These are phyloP conservation scores for Anhinga anhinga DNA, from an alignment of 2,113 vertebrate species.

Conservation along the genomic window DNA sequence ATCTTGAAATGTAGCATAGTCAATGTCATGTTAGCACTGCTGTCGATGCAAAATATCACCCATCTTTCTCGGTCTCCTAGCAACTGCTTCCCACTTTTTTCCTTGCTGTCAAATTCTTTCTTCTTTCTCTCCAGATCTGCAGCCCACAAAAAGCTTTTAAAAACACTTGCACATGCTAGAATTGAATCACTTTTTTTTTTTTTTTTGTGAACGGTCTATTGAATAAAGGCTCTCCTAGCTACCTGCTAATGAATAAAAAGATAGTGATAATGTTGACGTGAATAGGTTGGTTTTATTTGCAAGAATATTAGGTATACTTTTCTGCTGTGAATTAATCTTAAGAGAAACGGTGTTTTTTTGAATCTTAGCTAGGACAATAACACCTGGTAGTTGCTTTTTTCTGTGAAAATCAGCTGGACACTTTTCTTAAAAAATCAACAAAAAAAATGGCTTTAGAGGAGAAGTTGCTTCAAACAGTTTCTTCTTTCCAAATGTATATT, in stretches of 20 bases:
- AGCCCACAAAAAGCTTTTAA: conserved; percentile 9
- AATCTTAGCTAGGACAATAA: not conserved
- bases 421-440: not conserved
- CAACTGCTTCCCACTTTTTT: conserved; percentile 44
- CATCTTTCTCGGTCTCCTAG: conserved; percentile 16
- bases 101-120: conserved; percentile 25
- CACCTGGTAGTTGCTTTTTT: not conserved
- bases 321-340: not conserved
- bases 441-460: not conserved
- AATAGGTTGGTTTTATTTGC: not conserved
- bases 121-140: not conserved
- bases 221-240: not conserved
- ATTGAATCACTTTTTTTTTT: not conserved
- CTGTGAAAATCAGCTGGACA: not conserved
- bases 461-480: not conserved
- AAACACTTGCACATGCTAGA: not conserved
- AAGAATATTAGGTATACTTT: not conserved
- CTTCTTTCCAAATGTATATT: not conserved
- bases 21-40: not conserved
- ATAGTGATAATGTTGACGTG: not conserved
- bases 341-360: not conserved
- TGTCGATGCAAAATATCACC: not conserved
- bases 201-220: not conserved
- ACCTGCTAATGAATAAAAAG: not conserved
- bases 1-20: not conserved